Conservation (phyloP, 92 coral and sea anemone species). For the Porites cylindrica region DNA sequence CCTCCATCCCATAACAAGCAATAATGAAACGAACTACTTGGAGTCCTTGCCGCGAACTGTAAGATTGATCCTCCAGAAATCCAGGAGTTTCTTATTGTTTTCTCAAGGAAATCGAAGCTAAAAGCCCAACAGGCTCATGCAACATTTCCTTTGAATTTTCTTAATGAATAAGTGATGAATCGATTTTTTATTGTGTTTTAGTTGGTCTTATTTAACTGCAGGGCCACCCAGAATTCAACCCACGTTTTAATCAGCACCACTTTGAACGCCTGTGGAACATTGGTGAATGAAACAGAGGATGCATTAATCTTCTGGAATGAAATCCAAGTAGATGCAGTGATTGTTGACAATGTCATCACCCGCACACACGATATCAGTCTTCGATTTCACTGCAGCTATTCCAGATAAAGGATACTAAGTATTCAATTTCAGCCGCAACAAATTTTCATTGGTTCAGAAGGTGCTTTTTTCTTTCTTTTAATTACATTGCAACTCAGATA, state of each 20-base stretch:
- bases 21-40: too few species aligned
- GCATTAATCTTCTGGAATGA: conserved; percentile 26
- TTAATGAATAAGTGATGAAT: too few species aligned
- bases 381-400: conserved; percentile 21
- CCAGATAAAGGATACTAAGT: conserved; percentile 7
- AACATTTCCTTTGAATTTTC: too few species aligned
- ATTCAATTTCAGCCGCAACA: conserved; percentile 27
- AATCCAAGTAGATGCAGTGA: background rate
- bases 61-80: too few species aligned
- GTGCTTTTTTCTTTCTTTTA: background rate
- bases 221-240: conserved; percentile 37
- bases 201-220: background rate
- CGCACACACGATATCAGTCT: conserved; percentile 8
- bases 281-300: too few species aligned
- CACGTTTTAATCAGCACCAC: conserved; percentile 34
- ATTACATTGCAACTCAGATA: too few species aligned
- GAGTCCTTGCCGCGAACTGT: too few species aligned
- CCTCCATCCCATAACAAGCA: too few species aligned
- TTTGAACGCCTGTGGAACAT: conserved; percentile 33
- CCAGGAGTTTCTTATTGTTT: too few species aligned
- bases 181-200: too few species aligned
- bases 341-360: conserved; percentile 10
- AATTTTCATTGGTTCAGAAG: conserved; percentile 35
- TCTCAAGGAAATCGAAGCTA: too few species aligned
- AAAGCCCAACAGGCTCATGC: too few species aligned